A percentile compares a stretch with the other conserved stretches of the same genome.
phyloP scores from a whole-genome alignment of 2,113 vertebrate genomes.

The Plecotus auritus region DNA sequence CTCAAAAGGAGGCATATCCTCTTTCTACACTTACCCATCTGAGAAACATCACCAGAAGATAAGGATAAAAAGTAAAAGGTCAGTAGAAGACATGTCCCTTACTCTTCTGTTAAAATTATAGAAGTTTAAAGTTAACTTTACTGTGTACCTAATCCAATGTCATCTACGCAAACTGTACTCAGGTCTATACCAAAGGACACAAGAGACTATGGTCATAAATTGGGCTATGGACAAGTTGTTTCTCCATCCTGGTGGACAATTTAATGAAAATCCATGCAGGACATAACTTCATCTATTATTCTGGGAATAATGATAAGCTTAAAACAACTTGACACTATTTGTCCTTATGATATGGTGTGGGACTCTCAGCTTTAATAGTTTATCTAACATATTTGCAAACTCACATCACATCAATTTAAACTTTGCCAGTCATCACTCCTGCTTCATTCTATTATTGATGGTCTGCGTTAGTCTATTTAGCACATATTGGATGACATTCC shows the following conservation, averaged over 20 bases:
- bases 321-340: slow-evolving; percentile 32
- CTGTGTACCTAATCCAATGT: not conserved
- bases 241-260: not conserved
- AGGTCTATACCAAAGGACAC: not conserved
- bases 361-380: slow-evolving; percentile 45
- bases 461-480: slow-evolving; percentile 5
- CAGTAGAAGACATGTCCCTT: not conserved
- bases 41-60: not conserved
- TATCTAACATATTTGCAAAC: slow-evolving; percentile 43
- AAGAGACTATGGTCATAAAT: not conserved
- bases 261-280: slow-evolving; percentile 10
- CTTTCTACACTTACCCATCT: not conserved
- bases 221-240: not conserved
- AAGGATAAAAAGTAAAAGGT: not conserved
- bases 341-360: not conserved
- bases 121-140: not conserved
- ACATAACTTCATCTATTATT: slow-evolving; percentile 31
- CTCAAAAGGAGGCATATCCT: not conserved
- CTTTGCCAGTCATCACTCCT: not conserved
- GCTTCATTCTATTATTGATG: slow-evolving; percentile 15
- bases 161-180: not conserved
- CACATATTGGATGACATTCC: slow-evolving; percentile 50
- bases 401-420: slow-evolving; percentile 38
- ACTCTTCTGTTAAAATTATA: not conserved
- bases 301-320: slow-evolving; percentile 28